Conservation (phyloP, 2,113 vertebrate species). For the Narcine bancroftii region DNA sequence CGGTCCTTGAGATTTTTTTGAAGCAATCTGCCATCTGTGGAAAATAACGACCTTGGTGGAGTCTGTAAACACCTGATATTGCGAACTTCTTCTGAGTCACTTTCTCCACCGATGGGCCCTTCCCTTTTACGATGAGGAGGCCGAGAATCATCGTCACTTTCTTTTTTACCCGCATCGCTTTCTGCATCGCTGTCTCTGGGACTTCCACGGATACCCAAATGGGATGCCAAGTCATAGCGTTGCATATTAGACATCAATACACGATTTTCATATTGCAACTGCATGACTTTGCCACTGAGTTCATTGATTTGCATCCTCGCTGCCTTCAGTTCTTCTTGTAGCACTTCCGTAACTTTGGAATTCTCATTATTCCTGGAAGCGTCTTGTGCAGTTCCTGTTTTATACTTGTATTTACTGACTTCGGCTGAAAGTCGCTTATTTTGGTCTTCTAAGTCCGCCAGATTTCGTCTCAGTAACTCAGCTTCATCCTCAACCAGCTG, state of each 20-base stretch:
- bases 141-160: conserved; percentile 84
- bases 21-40: conserved; percentile 73
- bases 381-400: conserved; percentile 70
- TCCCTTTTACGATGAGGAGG: conserved; percentile 92
- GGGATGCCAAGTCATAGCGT: conserved; percentile 93
- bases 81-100: conserved; percentile 89
- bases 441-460: conserved; percentile 90
- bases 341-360: conserved; percentile 69
- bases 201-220: conserved; percentile 83
- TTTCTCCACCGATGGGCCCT: conserved; percentile 88
- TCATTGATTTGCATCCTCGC: conserved; percentile 93
- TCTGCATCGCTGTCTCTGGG: conserved; percentile 90
- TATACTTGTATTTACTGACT: conserved; percentile 92
- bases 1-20: conserved; percentile 86
- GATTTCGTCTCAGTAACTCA: conserved; percentile 82
- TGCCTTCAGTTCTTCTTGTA: conserved; percentile 92
- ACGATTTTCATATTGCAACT: conserved; percentile 95
- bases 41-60: conserved; percentile 81
- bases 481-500: conserved; percentile 97
- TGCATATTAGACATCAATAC: conserved; percentile 98
- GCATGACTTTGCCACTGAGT: conserved; percentile 95
- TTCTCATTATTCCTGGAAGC: conserved; percentile 72
- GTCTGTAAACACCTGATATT: conserved; percentile 85
- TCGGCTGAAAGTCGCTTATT: conserved; percentile 86
- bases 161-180: conserved; percentile 81